Percentiles rank a stretch among this genome's conserved stretches.
Conservation (phyloP, 2,113 vertebrate genomes). For the Cnemophilus loriae region DNA sequence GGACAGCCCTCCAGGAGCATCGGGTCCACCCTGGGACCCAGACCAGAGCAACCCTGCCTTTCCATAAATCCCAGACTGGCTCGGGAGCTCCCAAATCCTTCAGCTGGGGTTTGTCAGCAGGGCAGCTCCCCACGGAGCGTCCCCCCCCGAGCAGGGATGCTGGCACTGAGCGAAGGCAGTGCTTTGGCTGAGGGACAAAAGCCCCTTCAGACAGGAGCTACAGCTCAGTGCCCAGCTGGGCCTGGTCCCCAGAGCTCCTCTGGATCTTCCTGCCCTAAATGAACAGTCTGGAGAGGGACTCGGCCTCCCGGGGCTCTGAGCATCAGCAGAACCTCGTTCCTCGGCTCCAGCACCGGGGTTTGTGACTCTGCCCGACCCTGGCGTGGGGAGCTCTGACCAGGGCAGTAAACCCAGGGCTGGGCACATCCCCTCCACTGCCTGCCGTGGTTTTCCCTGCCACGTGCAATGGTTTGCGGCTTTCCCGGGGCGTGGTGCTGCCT, state of each 20-base stretch:
- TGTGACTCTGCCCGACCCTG: not conserved
- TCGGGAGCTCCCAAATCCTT: not conserved
- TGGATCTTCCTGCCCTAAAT: rapidly evolving
- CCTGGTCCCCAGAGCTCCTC: not conserved
- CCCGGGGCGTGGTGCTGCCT: not conserved
- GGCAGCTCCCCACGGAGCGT: too few species aligned
- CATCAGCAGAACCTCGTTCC: not conserved
- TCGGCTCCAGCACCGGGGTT: not conserved
- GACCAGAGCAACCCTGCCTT: rapidly evolving
- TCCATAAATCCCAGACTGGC: rapidly evolving
- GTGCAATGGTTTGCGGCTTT: not conserved
- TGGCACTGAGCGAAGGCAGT: rapidly evolving
- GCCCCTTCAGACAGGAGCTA: not conserved
- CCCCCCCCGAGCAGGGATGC: rapidly evolving
- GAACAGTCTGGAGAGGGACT: not conserved
- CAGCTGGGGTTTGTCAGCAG: not conserved
- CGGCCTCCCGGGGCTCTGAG: too few species aligned
- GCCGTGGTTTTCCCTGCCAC: not conserved
- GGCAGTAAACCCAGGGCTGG: not conserved
- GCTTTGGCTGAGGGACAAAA: not conserved
- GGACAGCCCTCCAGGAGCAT: too few species aligned
- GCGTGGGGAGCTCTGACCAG: not conserved
- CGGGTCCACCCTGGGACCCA: not conserved
- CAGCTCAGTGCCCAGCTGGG: rapidly evolving
- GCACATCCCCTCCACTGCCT: not conserved